Base-by-base conservation (phyloP, 2,797 vertebrate genomes). In the Ibycter americanus region DNA sequence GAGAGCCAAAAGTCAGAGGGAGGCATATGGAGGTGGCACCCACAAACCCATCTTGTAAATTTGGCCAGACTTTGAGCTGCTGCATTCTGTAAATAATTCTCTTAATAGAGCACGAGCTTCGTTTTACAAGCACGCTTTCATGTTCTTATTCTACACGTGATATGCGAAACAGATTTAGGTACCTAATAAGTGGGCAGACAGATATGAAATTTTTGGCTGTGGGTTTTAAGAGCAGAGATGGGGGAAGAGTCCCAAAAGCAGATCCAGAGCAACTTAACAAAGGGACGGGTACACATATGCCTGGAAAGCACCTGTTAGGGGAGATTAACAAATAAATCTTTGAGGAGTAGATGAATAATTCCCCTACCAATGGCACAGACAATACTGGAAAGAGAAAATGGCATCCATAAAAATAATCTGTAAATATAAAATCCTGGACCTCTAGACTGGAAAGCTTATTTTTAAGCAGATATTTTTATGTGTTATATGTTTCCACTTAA, bases 301-400 rank as follows among this genome's bases (percentile, higher is more conserved):
- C 89, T 93, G 94, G 87, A 86, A 92, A 94, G 51, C 92, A 95
- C 89, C 92, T 96, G 95, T 80, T 88, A 31, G 62, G 3, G 15
- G 81, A 95, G 87, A 92, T 90, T 65, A 94, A 31, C 83, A 95
- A 82, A 59, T 61, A 65, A 81, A 70, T 81, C 89, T 84, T 70
- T 74, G 91, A 52, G 59, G 56, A 78, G 36, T 11, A 73, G 83
- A 70, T 26, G 52, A 70, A 9, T 59, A 83, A 81, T 55, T 61
- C 42, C 54, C 71, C 40, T 76, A 36, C 49, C 44, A 59, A 20
- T 26, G 26, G 29, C n/a, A 89, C 12, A 61, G 61, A 31, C 88
- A 80, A 47, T 20, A 76, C 36, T 79, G 71, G 54, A 82, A 71
- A 72, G 58, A 56, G 29, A 62, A 71, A 62, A 68, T 8, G n/a